These are phyloP conservation scores for Rissa tridactyla DNA, from an alignment of 2,113 vertebrate genomes.

Conservation along the genomic window DNA sequence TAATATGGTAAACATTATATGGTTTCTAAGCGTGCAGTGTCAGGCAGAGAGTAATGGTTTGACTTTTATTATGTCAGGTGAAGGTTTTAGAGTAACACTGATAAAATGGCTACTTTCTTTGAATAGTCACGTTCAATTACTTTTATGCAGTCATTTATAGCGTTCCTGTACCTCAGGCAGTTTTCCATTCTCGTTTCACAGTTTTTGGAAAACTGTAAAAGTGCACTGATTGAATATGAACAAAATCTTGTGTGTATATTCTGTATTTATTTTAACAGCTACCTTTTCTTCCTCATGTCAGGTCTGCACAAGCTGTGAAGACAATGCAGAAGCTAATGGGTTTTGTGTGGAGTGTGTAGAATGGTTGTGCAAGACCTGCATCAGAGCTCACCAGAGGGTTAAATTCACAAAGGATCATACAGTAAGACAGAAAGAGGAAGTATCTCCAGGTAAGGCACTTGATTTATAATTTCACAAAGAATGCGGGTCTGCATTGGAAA, in stretches of 20 bases:
- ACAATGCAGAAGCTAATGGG: conserved; percentile 94
- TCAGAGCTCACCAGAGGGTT: conserved; percentile 95
- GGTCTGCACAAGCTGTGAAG: conserved; percentile 97
- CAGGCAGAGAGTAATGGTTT: neutral
- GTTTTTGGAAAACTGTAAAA: neutral
- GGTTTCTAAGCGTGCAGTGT: neutral
- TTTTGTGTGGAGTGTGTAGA: conserved; percentile 98
- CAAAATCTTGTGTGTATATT: neutral
- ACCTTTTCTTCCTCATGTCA: conserved; percentile 42
- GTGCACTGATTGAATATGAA: neutral
- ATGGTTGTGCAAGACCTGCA: conserved; percentile 95
- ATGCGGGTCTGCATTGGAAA: neutral
- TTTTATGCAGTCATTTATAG: neutral
- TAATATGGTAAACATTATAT: neutral
- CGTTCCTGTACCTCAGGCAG: neutral
- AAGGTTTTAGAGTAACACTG: neutral
- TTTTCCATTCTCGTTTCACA: neutral
- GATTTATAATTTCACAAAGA: neutral
- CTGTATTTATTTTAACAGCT: neutral
- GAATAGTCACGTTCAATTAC: neutral
- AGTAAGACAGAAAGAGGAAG: conserved; percentile 95
- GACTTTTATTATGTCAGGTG: neutral
- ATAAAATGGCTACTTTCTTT: conserved; percentile 1
- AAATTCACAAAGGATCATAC: conserved; percentile 98
- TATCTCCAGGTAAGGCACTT: conserved; percentile 86